A percentile compares a stretch with the other conserved stretches of the same genome.
Conservation (phyloP, 2,888 invertebrate species). For the Himalopsyche anomala region DNA sequence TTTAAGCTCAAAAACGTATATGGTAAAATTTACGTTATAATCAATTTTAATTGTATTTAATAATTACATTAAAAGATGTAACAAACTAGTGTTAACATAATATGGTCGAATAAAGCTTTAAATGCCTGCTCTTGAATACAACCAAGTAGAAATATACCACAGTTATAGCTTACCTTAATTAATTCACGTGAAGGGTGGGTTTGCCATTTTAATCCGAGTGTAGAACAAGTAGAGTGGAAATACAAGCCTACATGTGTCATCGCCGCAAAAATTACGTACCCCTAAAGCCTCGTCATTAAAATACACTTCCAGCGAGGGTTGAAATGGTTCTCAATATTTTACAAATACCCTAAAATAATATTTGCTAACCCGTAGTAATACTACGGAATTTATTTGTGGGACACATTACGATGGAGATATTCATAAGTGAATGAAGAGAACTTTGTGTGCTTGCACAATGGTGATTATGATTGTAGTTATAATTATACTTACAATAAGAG, state of each 20-base stretch:
- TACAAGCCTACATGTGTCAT: slow-evolving; percentile 15
- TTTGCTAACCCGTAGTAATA: slow-evolving; percentile 5
- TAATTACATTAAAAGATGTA: no score
- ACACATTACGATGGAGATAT: background rate
- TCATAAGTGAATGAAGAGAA: background rate
- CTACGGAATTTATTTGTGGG: slow-evolving; percentile 7
- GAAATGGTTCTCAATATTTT: slow-evolving; percentile 26
- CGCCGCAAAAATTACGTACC: slow-evolving; percentile 14
- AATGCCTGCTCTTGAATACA: background rate
- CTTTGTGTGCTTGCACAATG: background rate
- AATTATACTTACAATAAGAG: no score
- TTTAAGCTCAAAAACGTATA: no score
- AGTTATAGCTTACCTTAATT: slow-evolving; percentile 22
- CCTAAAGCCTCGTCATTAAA: slow-evolving; percentile 18
- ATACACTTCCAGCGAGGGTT: slow-evolving; percentile 21
- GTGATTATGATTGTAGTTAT: background rate
- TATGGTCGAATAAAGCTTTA: background rate
- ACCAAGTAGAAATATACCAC: background rate
- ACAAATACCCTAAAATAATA: slow-evolving; percentile 20
- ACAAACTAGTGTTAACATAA: background rate
- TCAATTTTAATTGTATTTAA: no score
- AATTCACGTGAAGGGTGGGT: slow-evolving; percentile 30
- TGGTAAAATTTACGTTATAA: no score
- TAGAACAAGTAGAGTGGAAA: slow-evolving; percentile 26
- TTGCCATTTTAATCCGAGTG: slow-evolving; percentile 30